A percentile compares a stretch with the other conserved stretches of the same genome.
Evolutionary conservation across 1,140 invertebrate genomes (phyloP).

Genomic region (Drosophila rufa): DNA sequence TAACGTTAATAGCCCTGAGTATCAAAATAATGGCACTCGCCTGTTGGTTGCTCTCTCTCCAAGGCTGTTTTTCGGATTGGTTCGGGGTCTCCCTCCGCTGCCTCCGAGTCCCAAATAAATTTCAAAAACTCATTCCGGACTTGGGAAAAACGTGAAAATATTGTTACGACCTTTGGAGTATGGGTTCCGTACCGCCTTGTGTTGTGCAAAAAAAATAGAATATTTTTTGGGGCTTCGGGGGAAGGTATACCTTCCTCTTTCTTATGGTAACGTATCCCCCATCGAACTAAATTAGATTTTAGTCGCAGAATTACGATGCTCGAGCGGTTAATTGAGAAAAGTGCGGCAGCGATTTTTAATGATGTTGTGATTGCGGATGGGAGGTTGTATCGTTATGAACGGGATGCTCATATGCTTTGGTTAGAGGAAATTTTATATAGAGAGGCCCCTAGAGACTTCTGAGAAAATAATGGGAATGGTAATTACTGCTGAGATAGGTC

Average conservation of each 20-base stretch:
- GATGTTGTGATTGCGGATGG: constrained; percentile 57
- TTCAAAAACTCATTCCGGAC: constrained; percentile 81
- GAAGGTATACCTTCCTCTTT: constrained; percentile 5
- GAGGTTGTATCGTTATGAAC: constrained; percentile 7
- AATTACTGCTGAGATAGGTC: not conserved
- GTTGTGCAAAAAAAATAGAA: constrained; percentile 19
- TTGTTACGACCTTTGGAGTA: constrained; percentile 68
- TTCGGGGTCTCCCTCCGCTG: constrained; percentile 20
- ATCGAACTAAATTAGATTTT: constrained; percentile 79
- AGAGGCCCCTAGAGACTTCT: not conserved
- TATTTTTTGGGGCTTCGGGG: not conserved
- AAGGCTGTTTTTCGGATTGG: constrained; percentile 50
- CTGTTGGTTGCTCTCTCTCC: constrained; percentile 51
- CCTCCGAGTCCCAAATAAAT: constrained; percentile 61
- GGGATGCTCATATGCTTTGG: constrained; percentile 18
- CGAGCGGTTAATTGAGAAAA: constrained; percentile 73
- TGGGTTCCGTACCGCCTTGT: not conserved
- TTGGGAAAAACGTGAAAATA: constrained; percentile 83
- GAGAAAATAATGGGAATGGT: not conserved
- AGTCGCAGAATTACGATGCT: constrained; percentile 73
- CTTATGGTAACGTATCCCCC: constrained; percentile 47
- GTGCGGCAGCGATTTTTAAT: constrained; percentile 76
- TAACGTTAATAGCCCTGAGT: constrained; percentile 81
- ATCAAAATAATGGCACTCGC: constrained; percentile 77
- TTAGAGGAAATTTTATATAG: not conserved